Percentiles rank a stretch among this genome's conserved stretches.
phyloP scores from a whole-genome alignment of 35 echinoderm and acorn worm species.

The Apostichopus parvimensis region DNA sequence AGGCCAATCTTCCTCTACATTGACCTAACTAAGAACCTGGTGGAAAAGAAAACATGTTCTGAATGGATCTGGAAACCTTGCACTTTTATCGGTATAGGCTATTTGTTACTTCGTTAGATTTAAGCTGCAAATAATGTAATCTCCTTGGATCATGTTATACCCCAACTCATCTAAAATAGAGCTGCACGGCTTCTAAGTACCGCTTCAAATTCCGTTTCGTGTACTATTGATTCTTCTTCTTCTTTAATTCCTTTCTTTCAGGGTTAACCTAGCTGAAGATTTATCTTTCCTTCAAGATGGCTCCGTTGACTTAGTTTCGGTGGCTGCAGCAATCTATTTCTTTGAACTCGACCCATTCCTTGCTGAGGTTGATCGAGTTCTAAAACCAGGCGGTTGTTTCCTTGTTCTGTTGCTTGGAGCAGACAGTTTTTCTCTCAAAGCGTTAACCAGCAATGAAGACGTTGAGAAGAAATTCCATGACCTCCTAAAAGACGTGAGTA shows the following conservation, averaged over 20 bases:
- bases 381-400: conserved; percentile 72
- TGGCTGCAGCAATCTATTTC: conserved; percentile 58
- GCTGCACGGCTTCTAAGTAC: no score
- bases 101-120: no score
- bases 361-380: conserved; percentile 71
- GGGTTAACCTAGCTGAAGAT: neutral
- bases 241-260: neutral
- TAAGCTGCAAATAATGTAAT: no score
- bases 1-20: no score
- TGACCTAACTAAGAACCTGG: no score
- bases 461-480: neutral
- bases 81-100: no score
- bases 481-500: neutral
- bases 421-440: neutral
- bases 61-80: no score
- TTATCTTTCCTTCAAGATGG: neutral
- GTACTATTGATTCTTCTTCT: neutral
- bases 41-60: no score
- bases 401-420: neutral
- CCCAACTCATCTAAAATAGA: no score
- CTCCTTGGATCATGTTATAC: no score
- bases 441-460: neutral
- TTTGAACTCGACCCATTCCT: conserved; percentile 59
- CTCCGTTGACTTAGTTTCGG: conserved; percentile 65
- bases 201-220: no score